Evolutionary conservation across 2,113 vertebrate genomes (phyloP).

Genomic region (Penelope pileata): DNA sequence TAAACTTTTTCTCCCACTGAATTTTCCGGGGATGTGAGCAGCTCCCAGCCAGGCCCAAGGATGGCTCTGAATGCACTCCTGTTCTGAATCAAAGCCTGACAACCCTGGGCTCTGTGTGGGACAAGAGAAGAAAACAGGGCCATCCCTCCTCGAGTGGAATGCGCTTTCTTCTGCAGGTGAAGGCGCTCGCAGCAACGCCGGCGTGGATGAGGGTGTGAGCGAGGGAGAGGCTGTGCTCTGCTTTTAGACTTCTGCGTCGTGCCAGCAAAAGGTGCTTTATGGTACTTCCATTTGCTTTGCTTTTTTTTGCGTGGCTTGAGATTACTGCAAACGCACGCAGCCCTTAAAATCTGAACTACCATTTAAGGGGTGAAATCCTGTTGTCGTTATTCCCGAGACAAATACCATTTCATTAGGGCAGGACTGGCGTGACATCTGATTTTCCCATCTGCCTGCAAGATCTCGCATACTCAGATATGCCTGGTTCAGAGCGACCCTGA

Average conservation of each 20-base stretch:
- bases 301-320: neutral
- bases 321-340: neutral
- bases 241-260: neutral
- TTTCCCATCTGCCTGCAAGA: neutral
- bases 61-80: constrained; percentile 87
- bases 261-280: neutral
- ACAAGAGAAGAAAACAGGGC: constrained; percentile 65
- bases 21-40: constrained; percentile 94
- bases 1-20: constrained; percentile 92
- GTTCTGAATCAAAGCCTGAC: constrained; percentile 86
- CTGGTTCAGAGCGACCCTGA: neutral
- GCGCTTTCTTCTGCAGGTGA: constrained; percentile 78
- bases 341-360: neutral
- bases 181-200: constrained; percentile 9
- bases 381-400: neutral
- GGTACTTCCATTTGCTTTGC: neutral
- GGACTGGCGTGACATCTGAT: neutral
- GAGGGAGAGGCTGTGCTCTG: neutral
- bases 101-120: constrained; percentile 77
- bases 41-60: constrained; percentile 85
- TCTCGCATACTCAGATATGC: neutral
- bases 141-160: constrained; percentile 56
- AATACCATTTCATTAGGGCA: neutral
- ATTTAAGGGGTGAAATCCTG: neutral
- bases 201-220: neutral